A percentile compares a stretch with the other conserved stretches of the same genome.
Conservation (phyloP, 2,113 vertebrate genomes). For the Sialia sialis region DNA sequence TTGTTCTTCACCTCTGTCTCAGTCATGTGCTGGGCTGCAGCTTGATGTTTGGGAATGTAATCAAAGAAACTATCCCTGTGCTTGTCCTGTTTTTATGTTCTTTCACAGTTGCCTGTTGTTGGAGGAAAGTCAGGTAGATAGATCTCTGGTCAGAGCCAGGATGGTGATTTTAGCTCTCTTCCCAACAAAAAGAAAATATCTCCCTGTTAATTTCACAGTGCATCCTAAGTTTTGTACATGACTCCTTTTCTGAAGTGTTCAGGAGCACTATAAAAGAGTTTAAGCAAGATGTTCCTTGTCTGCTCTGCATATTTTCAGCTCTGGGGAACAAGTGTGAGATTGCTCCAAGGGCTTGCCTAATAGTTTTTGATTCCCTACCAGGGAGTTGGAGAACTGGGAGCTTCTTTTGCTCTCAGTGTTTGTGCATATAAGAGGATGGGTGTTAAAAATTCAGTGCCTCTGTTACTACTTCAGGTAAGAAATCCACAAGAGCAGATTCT, state of each 20-base stretch:
- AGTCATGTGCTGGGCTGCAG: background rate
- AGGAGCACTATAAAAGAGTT: background rate
- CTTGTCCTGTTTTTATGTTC: background rate
- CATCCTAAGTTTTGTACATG: background rate
- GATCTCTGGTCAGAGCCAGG: background rate
- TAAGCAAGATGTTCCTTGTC: background rate
- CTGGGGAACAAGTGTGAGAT: background rate
- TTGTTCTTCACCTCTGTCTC: background rate
- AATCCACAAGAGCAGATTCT: background rate
- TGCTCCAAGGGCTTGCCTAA: background rate
- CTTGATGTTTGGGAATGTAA: background rate
- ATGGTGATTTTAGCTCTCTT: background rate
- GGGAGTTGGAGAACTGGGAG: background rate
- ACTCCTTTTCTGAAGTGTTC: background rate
- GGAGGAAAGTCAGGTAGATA: background rate
- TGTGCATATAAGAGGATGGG: background rate
- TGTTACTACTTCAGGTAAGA: background rate
- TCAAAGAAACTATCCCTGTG: background rate
- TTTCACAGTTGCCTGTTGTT: background rate
- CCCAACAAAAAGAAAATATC: background rate
- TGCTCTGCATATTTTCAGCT: background rate
- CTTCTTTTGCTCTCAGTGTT: background rate
- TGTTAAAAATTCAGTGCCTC: background rate
- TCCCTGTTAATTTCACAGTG: background rate
- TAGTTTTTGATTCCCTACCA: background rate